These are phyloP conservation scores for Xenopus tropicalis DNA, from an alignment of 2,113 vertebrate genomes.

Conservation along the genomic window UCB_Xtro_10.0 CM004450.2:11823001-11823500, in stretches of 20 bases:
- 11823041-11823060: not conserved
- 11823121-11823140: not conserved
- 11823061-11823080: not conserved
- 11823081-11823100: not conserved
- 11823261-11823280: constrained; percentile 33
- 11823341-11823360: constrained; percentile 52
- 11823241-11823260: constrained; percentile 61
- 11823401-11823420: no score
- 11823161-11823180: not conserved
- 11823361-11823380: not conserved
- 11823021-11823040: not conserved
- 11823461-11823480: no score
- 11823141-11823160: not conserved
- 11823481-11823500: no score
- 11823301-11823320: constrained; percentile 43
- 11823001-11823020: not conserved
- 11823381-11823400: no score
- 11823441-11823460: no score
- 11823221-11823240: no score
- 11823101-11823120: not conserved
- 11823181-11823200: no score
- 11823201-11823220: no score
- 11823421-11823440: no score
- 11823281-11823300: constrained; percentile 49
- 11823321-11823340: constrained; percentile 50